Conservation (phyloP, 2,797 vertebrate genomes). For the Agapornis canus region DNA sequence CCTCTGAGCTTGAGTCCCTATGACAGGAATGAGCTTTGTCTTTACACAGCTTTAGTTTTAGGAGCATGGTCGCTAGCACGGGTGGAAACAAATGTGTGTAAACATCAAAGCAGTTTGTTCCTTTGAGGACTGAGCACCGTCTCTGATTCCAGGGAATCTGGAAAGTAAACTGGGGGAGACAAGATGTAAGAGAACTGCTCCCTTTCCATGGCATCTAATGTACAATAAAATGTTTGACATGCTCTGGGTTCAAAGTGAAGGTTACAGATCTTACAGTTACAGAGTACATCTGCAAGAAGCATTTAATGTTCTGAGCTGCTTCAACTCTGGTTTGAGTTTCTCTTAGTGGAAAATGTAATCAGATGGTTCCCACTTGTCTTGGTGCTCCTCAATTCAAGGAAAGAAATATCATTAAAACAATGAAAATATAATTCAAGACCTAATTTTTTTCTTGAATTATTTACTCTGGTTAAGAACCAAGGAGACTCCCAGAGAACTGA, state of each 20-base stretch:
- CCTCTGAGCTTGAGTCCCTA: not conserved
- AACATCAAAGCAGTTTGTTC: not conserved
- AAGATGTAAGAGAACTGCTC: not conserved
- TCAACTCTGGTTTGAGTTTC: not conserved
- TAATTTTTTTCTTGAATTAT: not conserved
- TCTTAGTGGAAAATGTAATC: not conserved
- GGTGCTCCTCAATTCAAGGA: not conserved
- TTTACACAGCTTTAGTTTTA: not conserved
- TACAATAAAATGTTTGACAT: not conserved
- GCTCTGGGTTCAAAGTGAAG: not conserved
- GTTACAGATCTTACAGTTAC: not conserved
- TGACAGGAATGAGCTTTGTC: not conserved
- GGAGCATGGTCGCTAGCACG: rapidly evolving
- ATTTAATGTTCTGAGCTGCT: not conserved
- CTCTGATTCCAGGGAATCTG: not conserved
- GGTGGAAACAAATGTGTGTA: not conserved
- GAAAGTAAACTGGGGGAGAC: not conserved
- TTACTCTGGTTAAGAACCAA: not conserved
- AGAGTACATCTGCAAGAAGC: not conserved
- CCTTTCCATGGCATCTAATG: not conserved
- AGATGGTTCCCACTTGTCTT: not conserved
- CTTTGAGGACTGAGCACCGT: not conserved
- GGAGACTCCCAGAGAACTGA: not conserved
- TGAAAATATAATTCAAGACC: not conserved
- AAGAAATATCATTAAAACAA: not conserved